Conservation (phyloP, 2,113 vertebrate genomes). For the Conger conger region DNA sequence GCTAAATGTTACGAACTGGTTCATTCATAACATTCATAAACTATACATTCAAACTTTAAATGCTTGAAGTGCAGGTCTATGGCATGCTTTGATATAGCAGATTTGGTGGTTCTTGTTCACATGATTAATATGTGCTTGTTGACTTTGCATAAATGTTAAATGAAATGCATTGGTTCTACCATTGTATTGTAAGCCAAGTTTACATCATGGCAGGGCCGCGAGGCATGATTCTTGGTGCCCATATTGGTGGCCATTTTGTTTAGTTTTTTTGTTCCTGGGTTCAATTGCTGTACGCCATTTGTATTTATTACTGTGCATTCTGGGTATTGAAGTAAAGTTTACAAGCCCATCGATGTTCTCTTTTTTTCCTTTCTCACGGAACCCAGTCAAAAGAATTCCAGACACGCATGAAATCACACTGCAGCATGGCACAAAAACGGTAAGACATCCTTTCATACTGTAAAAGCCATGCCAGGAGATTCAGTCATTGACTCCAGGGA, state of each 20-base stretch:
- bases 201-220: too few relatives aligned
- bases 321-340: background rate
- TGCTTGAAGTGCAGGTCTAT: background rate
- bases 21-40: background rate
- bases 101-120: too few relatives aligned
- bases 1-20: background rate
- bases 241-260: background rate
- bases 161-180: too few relatives aligned
- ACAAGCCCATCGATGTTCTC: background rate
- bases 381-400: conserved; percentile 89
- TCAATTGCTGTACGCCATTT: background rate
- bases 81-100: background rate
- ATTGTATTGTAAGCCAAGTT: too few relatives aligned
- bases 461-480: background rate
- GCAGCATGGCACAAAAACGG: conserved; percentile 87
- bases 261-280: too few relatives aligned
- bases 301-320: background rate
- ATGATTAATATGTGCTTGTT: too few relatives aligned
- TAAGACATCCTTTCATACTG: conserved; percentile 59
- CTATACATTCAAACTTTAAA: background rate
- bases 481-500: too few relatives aligned
- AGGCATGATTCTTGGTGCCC: background rate
- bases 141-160: too few relatives aligned
- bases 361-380: conserved; percentile 61
- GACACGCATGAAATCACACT: conserved; percentile 95